Evolutionary conservation across 2,113 vertebrate species (phyloP), one percentile per base, ranked within the genome.

Genomic region (Grus americana): DNA sequence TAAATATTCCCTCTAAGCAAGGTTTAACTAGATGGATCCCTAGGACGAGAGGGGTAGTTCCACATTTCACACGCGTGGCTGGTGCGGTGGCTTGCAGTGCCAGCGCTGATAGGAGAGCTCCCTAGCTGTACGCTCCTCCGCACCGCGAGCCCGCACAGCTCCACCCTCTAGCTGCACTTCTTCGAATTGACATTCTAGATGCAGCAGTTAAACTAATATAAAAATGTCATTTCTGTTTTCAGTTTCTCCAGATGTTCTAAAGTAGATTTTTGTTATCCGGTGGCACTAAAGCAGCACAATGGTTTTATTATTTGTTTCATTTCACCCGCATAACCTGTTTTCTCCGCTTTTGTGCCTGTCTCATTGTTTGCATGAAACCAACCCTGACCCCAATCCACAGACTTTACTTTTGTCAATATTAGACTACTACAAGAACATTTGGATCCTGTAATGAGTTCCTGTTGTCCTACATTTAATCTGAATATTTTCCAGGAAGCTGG

Each of bases 401-500:
- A 67, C 57, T 75, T 81, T 15, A 61, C 38, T 84, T 89, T 61
- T 80, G 91, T 94, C 91, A 74, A 67, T 94, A 96, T 92, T 93
- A 92, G 94, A 63, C 74, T 87, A 32, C 44, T 79, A 52, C 11
- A 29, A 70, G 81, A 93, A 80, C 21, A 44, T 68, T 22, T 79
- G 72, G n/a, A 68, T 57, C 89, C 72, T 92, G 63, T 89, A 79
- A 92, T 8, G 61, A 85, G 81, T 72, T 97, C 84, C 66, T 79
- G 57, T 79, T 84, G 82, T 81, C 79, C 65, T 49, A 34, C 9
- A 52, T 87, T 61, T 70, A 91, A 87, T 50, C 36, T 20, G 24
- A 85, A 58, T 29, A 24, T 75, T 84, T 85, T 88, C 83, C 88
- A 90, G 86, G 94, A 89, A 88, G 58, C 38, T 82, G 55, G 47